phyloP scores from a whole-genome alignment of 2,888 invertebrate species.

The Smittia aterrima region DNA sequence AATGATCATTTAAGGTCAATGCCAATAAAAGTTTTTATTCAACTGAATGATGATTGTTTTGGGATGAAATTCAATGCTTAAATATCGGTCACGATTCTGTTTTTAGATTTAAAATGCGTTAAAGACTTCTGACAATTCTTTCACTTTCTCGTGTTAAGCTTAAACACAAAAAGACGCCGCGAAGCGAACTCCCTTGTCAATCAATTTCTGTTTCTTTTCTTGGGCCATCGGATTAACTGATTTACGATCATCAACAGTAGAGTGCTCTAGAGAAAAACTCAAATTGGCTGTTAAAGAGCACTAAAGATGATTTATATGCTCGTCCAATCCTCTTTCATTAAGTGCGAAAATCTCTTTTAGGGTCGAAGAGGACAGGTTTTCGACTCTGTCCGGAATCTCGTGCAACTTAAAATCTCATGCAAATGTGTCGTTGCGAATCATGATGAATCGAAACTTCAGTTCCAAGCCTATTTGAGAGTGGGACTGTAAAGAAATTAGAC shows the following conservation, averaged over 20 bases:
- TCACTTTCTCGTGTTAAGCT: neutral
- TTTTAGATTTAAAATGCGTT: too few species aligned
- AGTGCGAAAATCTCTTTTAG: conserved; percentile 5
- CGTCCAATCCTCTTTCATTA: neutral
- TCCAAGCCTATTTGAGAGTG: too few species aligned
- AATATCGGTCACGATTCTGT: conserved; percentile 41
- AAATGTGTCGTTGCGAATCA: too few species aligned
- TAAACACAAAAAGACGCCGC: conserved; percentile 17
- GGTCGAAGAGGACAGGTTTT: neutral
- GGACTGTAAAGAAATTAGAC: too few species aligned
- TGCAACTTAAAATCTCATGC: too few species aligned
- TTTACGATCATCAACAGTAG: neutral
- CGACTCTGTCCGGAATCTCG: too few species aligned
- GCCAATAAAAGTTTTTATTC: neutral
- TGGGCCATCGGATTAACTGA: neutral
- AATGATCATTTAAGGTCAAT: neutral
- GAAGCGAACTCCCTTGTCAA: conserved; percentile 1
- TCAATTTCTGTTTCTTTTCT: conserved; percentile 3
- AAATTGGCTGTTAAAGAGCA: neutral
- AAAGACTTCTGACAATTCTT: neutral
- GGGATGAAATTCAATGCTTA: neutral
- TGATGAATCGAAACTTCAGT: too few species aligned
- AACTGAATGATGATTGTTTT: neutral
- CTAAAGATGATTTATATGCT: conserved; percentile 9
- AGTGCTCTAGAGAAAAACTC: neutral